Base-by-base conservation (phyloP, 2,888 invertebrate genomes). In the Pardosa pseudoannulata region DNA sequence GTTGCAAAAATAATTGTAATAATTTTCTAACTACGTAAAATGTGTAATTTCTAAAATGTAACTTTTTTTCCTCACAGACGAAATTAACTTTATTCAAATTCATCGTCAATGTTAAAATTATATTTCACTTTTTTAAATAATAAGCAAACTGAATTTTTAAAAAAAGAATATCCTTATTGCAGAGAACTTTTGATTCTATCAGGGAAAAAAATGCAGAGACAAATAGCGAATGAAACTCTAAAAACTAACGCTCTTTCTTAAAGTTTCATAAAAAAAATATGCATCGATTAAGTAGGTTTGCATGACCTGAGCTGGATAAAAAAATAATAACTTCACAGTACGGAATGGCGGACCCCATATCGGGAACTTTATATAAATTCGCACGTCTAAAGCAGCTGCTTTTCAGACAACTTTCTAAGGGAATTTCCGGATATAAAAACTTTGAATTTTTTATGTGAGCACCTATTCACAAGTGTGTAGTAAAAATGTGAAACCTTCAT, bases 301-400 rank as follows among this genome's bases (percentile, higher is more conserved):
- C 73, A 32, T 31, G 27, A 64, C 74, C 19, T n/a, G 29, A 46
- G 46, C 76, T n/a, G n/a, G 65, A 75, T 75, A 75, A 75, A 76
- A n/a, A 76, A 67, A 76, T 76, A 76, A 76, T 76, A 65, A 67
- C 39, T 76, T 23, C n/a, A 13, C 39, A 39, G 39, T 39, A 28
- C 36, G 23, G 39, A 56, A 23, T 6, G 39, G 13, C 32, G 36
- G 29, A 9, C 64, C 65, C 39, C 41, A 46, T 67, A 31, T 64
- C 46, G 76, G 41, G 70, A 78, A 68, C 78, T 78, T 70, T 78
- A 78, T 68, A 78, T 70, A 70, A 78, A 78, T 78, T 78, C 70
- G 32, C 78, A 70, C 70, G 78, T 78, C 78, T 78, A 36, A 70
- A 32, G 56, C 78, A 78, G 78, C 78, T 70, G 78, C 68, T 76